Evolutionary conservation across 2,113 vertebrate species (phyloP).

Genomic region (Hippocampus guttulatus): DNA sequence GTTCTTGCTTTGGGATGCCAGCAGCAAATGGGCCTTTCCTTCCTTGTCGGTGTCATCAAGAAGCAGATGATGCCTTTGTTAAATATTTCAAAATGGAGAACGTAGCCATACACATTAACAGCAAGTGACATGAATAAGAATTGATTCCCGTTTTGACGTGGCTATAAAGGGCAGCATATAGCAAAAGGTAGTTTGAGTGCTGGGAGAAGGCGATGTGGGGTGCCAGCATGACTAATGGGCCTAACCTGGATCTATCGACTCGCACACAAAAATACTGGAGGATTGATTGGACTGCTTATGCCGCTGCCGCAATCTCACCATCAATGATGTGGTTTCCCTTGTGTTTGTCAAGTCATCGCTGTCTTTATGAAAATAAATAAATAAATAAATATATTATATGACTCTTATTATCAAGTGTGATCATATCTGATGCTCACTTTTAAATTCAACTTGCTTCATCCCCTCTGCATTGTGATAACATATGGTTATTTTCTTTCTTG

Average conservation of each 20-base stretch:
- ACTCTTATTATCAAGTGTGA: conserved; percentile 44
- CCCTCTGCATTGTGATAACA: conserved; percentile 10
- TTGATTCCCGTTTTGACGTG: conserved; percentile 17
- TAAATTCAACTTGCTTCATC: conserved; percentile 17
- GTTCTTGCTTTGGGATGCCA: conserved; percentile 38
- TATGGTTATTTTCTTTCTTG: neutral
- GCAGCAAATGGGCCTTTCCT: conserved; percentile 21
- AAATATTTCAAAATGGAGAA: conserved; percentile 28
- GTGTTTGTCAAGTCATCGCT: conserved; percentile 53
- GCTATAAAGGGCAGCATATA: conserved; percentile 10
- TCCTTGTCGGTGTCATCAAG: conserved; percentile 16
- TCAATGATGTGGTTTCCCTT: conserved; percentile 50
- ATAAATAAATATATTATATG: neutral
- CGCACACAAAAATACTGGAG: conserved; percentile 59
- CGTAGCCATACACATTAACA: conserved; percentile 32
- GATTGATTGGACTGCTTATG: conserved; percentile 69
- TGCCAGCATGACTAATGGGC: conserved; percentile 70
- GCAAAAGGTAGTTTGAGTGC: conserved; percentile 27
- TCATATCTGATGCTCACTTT: conserved; percentile 29
- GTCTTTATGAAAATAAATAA: conserved; percentile 21
- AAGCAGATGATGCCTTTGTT: conserved; percentile 34
- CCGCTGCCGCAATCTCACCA: conserved; percentile 56
- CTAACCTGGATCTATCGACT: conserved; percentile 64
- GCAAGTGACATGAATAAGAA: conserved; percentile 24
- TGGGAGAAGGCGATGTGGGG: conserved; percentile 35